Percentiles rank a stretch among this genome's conserved stretches.
These are phyloP conservation scores for Amblyjoppa fuscipennis DNA, from an alignment of 2,888 invertebrate species.

Conservation along the genomic window DNA sequence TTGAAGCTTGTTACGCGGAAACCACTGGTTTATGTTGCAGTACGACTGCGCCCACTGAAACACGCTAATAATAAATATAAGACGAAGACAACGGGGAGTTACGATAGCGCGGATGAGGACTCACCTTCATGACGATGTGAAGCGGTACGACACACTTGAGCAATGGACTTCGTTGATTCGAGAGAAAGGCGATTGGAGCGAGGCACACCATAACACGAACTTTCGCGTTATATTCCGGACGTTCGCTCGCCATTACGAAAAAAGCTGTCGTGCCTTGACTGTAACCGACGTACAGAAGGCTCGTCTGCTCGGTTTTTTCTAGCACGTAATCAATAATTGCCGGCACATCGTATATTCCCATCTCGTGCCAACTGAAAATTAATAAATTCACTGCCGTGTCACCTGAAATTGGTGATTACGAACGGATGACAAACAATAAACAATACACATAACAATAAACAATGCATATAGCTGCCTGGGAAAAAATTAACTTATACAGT, in stretches of 20 bases:
- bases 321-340: constrained; percentile 87
- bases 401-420: background rate
- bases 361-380: constrained; percentile 87
- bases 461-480: background rate
- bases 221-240: constrained; percentile 83
- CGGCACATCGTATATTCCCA: constrained; percentile 88
- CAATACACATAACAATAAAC: no score
- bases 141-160: constrained; percentile 80
- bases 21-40: constrained; percentile 83
- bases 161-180: constrained; percentile 82
- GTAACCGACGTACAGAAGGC: constrained; percentile 87
- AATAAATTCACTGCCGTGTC: constrained; percentile 25
- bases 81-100: background rate
- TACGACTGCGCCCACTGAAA: constrained; percentile 82
- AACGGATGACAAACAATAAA: constrained; percentile 42
- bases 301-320: constrained; percentile 84
- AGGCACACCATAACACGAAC: constrained; percentile 82
- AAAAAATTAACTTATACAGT: background rate
- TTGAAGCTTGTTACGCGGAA: constrained; percentile 82
- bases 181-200: constrained; percentile 84
- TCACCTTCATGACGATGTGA: constrained; percentile 80
- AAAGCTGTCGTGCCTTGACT: constrained; percentile 87
- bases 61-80: constrained; percentile 62
- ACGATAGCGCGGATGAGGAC: constrained; percentile 31
- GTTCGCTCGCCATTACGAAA: constrained; percentile 83